Evolutionary conservation across 2,113 vertebrate species (phyloP).

Genomic region (Barbus barbus): DNA sequence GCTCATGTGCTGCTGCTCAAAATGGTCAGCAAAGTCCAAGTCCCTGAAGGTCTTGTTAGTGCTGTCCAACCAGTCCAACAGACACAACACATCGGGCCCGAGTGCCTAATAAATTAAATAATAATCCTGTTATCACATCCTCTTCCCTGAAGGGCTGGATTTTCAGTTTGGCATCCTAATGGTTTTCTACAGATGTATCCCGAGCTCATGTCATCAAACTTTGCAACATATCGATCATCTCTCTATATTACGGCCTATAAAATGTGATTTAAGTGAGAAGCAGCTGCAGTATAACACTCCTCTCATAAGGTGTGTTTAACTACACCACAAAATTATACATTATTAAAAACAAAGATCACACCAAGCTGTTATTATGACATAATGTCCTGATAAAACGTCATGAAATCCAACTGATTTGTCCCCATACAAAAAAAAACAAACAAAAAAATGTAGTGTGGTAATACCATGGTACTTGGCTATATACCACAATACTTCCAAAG

Average conservation of each 20-base stretch:
- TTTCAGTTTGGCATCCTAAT: slow-evolving; percentile 21
- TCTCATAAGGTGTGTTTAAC: background rate
- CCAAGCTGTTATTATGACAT: background rate
- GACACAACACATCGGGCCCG: background rate
- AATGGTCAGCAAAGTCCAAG: background rate
- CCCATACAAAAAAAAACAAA: background rate
- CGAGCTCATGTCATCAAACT: slow-evolving; percentile 40
- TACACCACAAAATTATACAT: background rate
- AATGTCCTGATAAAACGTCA: background rate
- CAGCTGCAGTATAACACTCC: background rate
- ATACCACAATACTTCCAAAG: too few species aligned
- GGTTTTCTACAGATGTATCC: slow-evolving; percentile 55
- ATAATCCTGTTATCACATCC: slow-evolving; percentile 29
- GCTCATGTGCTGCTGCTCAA: background rate
- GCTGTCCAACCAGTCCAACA: slow-evolving; percentile 7
- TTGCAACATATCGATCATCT: background rate
- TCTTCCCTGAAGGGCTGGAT: slow-evolving; percentile 31
- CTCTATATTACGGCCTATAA: background rate
- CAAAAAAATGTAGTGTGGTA: background rate
- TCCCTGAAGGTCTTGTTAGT: slow-evolving; percentile 2
- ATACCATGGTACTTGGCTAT: background rate
- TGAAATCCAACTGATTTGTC: background rate
- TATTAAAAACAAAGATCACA: background rate
- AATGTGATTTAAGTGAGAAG: background rate
- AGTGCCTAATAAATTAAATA: slow-evolving; percentile 32